Percentiles rank a stretch among this genome's conserved stretches.
Evolutionary conservation across 2,797 vertebrate species (phyloP).

Genomic region (Chloroceryle amazona): DNA sequence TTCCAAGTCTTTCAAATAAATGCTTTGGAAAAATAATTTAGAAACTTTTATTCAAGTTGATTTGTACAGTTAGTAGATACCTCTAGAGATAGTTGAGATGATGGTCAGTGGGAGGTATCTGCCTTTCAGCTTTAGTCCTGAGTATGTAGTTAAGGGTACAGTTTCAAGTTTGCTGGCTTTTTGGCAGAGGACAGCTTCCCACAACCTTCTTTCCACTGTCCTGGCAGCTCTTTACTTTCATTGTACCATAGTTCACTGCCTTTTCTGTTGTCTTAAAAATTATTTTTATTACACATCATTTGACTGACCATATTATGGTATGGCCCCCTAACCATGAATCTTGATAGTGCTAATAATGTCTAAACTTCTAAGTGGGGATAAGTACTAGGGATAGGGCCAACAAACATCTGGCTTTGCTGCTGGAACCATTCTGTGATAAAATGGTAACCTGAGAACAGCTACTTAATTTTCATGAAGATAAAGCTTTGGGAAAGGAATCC

Average conservation of each 20-base stretch:
- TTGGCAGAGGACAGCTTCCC: not conserved
- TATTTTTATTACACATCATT: not conserved
- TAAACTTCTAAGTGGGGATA: not conserved
- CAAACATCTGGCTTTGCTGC: not conserved
- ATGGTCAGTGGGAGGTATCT: not conserved
- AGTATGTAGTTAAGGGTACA: not conserved
- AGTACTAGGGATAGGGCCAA: not conserved
- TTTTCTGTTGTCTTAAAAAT: not conserved
- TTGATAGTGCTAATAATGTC: not conserved
- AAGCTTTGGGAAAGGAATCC: not conserved
- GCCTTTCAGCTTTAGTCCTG: not conserved
- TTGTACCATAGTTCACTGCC: not conserved
- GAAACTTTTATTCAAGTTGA: not conserved
- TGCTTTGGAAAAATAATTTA: not conserved
- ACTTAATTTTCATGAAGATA: not conserved
- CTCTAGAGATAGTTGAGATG: not conserved
- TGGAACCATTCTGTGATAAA: not conserved
- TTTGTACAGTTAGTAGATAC: not conserved
- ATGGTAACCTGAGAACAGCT: not conserved
- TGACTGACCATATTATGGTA: not conserved
- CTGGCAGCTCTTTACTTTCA: not conserved
- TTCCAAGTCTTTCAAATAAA: not conserved
- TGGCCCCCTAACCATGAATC: not conserved
- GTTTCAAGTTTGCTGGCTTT: not conserved
- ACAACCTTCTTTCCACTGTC: not conserved